A percentile compares a stretch with the other conserved stretches of the same genome.
Evolutionary conservation across 1,140 invertebrate species (phyloP).

Genomic region (honey bee (Apis mellifera)): DNA sequence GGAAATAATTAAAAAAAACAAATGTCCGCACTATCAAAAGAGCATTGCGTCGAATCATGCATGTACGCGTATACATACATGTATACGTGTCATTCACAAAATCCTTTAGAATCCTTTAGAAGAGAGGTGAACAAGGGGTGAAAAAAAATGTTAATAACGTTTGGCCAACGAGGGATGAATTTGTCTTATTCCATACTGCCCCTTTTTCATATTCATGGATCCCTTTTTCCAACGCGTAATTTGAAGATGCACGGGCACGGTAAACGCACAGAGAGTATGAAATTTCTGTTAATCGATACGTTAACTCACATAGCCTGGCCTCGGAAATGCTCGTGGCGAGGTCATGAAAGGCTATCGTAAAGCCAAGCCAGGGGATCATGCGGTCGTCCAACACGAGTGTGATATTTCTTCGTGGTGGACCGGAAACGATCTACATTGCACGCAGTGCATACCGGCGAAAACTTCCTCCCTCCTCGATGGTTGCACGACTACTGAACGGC

Average conservation of each 20-base stretch:
- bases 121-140: background rate
- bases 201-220: background rate
- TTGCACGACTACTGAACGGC: constrained; percentile 65
- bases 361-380: constrained; percentile 5
- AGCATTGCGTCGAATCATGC: background rate
- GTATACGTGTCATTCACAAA: background rate
- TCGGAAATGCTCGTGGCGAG: background rate
- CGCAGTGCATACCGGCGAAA: background rate
- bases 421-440: constrained; percentile 36
- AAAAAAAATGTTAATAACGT: background rate
- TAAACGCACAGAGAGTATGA: constrained; percentile 5
- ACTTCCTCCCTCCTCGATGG: constrained; percentile 50
- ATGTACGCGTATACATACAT: background rate
- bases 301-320: constrained; percentile 24
- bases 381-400: background rate
- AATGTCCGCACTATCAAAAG: background rate
- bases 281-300: constrained; percentile 17
- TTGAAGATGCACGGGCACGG: background rate
- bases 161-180: background rate
- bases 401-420: constrained; percentile 12
- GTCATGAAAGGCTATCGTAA: constrained; percentile 20
- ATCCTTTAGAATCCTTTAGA: background rate
- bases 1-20: background rate
- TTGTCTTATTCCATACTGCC: background rate
- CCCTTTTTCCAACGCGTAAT: background rate